Evolutionary conservation across 1,140 invertebrate genomes (phyloP).

Genomic region (Harlomillsia oculata): DNA sequence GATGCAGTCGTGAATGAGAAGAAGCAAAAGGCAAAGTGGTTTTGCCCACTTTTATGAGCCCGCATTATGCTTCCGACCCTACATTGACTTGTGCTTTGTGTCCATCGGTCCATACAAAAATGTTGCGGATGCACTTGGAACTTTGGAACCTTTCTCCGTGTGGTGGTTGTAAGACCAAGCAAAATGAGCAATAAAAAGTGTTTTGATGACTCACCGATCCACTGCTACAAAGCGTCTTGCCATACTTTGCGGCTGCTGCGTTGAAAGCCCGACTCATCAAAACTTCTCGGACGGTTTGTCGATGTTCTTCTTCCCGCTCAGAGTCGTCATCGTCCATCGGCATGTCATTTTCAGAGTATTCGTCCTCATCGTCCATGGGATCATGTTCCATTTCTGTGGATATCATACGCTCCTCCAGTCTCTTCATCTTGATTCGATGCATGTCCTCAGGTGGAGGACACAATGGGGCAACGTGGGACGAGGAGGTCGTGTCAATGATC

Average conservation of each 20-base stretch:
- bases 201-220: constrained; percentile 11
- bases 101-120: no score
- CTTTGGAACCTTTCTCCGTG: no score
- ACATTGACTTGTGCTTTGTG: no score
- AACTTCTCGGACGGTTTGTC: constrained; percentile 19
- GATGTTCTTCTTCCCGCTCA: constrained; percentile 2
- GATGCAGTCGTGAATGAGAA: no score
- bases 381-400: background rate
- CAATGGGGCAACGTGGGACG: no score
- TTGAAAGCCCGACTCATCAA: constrained; percentile 22
- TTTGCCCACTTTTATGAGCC: no score
- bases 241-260: constrained; percentile 11
- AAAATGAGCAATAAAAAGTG: background rate
- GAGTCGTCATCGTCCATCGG: background rate
- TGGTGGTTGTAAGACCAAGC: no score
- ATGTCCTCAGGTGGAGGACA: no score
- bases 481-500: no score
- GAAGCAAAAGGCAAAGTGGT: no score
- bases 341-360: background rate
- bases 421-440: background rate
- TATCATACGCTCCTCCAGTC: background rate
- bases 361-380: constrained; percentile 5
- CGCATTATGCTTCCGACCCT: no score
- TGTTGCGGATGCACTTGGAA: no score
- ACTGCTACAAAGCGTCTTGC: background rate